A percentile compares a stretch with the other conserved stretches of the same genome.
These are phyloP conservation scores for Cheilosia vulpina DNA, from an alignment of 2,888 invertebrate genomes.

Conservation along the genomic window DNA sequence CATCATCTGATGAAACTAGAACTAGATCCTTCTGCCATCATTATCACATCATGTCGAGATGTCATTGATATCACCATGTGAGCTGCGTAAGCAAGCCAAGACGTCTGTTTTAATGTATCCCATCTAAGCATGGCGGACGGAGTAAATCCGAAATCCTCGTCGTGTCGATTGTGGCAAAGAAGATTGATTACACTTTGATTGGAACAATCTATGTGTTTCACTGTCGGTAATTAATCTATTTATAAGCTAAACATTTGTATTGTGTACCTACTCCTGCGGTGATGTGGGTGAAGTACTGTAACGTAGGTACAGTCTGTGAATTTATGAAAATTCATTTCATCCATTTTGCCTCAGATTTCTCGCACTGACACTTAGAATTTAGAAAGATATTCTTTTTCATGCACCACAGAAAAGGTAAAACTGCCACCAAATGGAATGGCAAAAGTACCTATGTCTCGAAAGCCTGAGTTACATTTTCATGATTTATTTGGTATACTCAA, in stretches of 20 bases:
- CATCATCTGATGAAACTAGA: conserved; percentile 6
- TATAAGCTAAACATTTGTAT: conserved; percentile 27
- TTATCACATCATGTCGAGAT: conserved; percentile 41
- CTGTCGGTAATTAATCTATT: conserved; percentile 55
- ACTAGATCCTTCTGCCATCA: conserved; percentile 35
- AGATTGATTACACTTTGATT: conserved; percentile 63
- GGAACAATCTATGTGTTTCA: conserved; percentile 41
- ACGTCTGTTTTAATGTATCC: conserved; percentile 43
- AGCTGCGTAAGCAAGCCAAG: conserved; percentile 9
- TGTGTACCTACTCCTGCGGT: too few species aligned
- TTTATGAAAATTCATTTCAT: background rate
- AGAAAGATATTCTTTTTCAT: too few species aligned
- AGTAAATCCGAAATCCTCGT: conserved; percentile 36
- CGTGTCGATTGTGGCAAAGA: conserved; percentile 48
- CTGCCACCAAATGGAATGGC: too few species aligned
- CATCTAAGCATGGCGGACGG: background rate
- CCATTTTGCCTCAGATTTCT: too few species aligned
- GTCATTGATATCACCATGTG: conserved; percentile 21
- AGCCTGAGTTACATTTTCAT: too few species aligned
- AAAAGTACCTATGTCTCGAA: too few species aligned
- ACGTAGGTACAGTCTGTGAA: background rate
- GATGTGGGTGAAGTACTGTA: background rate
- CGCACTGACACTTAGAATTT: background rate
- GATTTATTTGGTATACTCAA: too few species aligned
- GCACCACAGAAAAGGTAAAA: too few species aligned